A percentile compares a stretch with the other conserved stretches of the same genome.
phyloP scores from a whole-genome alignment of 2,797 vertebrate species.

The Cheirogaleus major region DNA sequence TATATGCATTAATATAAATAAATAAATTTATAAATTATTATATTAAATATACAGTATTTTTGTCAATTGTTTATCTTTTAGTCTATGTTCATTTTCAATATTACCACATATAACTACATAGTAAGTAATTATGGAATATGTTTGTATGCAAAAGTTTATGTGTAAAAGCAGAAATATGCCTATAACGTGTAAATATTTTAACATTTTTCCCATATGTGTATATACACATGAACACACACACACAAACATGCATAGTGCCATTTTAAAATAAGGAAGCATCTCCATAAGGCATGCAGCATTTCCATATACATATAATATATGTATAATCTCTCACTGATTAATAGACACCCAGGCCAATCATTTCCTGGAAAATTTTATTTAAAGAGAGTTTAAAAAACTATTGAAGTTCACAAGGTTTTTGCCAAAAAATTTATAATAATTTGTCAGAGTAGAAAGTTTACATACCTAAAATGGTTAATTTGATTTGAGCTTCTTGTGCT shows the following conservation, averaged over 20 bases:
- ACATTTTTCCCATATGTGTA: background rate
- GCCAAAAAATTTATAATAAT: background rate
- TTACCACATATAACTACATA: background rate
- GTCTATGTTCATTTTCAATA: background rate
- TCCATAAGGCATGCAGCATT: background rate
- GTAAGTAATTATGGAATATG: background rate
- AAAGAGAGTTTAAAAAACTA: background rate
- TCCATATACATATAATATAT: background rate
- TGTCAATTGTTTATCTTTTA: background rate
- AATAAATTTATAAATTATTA: background rate
- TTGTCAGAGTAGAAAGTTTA: background rate
- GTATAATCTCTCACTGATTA: background rate
- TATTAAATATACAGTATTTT: background rate
- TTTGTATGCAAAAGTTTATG: background rate
- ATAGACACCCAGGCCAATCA: background rate
- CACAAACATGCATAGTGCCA: background rate
- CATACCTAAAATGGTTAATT: background rate
- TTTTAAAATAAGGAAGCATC: background rate
- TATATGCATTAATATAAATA: background rate
- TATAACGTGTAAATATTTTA: background rate
- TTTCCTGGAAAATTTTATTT: background rate
- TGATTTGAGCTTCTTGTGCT: background rate
- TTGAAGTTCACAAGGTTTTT: background rate
- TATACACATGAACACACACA: background rate
- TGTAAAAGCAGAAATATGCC: background rate